A percentile compares a stretch with the other conserved stretches of the same genome.
Conservation (phyloP, 2,113 vertebrate genomes). For the Nothoprocta pentlandii region DNA sequence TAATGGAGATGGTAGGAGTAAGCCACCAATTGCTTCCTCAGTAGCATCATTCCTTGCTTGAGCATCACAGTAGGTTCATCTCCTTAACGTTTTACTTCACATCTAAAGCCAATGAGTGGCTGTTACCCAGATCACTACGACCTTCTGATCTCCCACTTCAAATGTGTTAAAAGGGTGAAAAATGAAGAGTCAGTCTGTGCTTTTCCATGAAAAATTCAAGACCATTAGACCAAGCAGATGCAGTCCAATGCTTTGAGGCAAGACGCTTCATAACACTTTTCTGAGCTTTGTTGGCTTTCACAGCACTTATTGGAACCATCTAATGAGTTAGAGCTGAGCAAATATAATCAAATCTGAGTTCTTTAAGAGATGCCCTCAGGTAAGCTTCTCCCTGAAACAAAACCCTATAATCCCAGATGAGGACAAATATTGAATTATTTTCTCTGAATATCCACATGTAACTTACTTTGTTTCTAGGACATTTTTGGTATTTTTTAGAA, state of each 20-base stretch:
- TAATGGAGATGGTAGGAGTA: fast-evolving
- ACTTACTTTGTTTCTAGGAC: background rate
- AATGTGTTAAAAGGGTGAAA: background rate
- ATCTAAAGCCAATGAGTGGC: background rate
- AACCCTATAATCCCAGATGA: background rate
- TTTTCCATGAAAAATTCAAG: background rate
- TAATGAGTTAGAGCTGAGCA: background rate
- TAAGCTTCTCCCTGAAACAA: background rate
- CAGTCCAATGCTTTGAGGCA: background rate
- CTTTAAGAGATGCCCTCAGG: background rate
- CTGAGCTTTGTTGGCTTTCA: background rate
- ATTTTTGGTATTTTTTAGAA: background rate
- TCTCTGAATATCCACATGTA: background rate
- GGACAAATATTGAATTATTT: background rate
- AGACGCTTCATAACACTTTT: background rate
- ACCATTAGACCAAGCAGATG: background rate
- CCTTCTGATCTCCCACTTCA: background rate
- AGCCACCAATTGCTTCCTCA: background rate
- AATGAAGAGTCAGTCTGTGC: background rate
- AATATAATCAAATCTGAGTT: background rate
- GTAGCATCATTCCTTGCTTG: background rate
- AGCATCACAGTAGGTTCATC: background rate
- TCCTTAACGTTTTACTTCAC: background rate
- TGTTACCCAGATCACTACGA: background rate
- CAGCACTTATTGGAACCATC: background rate